Conservation (phyloP, 2,888 invertebrate species). For the Allygus modestus region DNA sequence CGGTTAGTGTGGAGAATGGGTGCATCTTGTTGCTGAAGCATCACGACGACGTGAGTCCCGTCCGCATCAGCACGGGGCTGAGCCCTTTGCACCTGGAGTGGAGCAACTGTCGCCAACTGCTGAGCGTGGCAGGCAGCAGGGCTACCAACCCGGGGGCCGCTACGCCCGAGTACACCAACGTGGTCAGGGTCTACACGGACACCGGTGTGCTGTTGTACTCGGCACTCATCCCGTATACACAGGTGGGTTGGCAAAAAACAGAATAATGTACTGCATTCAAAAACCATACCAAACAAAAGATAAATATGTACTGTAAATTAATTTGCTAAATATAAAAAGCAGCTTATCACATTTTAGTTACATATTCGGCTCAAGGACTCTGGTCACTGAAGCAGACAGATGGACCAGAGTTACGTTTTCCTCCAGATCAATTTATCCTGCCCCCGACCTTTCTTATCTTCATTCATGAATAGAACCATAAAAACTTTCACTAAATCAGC, state of each 20-base stretch:
- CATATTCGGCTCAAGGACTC: no score
- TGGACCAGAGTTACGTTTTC: no score
- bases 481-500: no score
- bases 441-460: no score
- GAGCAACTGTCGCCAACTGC: conserved; percentile 95
- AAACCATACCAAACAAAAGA: no score
- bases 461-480: no score
- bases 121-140: conserved; percentile 90
- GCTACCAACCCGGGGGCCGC: conserved; percentile 73
- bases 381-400: no score
- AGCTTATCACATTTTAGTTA: no score
- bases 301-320: no score
- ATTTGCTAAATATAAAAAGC: no score
- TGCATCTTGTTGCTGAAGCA: conserved; percentile 92
- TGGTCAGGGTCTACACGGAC: conserved; percentile 95
- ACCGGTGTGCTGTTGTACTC: conserved; percentile 89
- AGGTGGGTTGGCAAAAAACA: conserved; percentile 76
- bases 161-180: conserved; percentile 82
- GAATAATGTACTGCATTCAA: no score
- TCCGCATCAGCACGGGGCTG: conserved; percentile 89
- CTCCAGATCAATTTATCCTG: no score
- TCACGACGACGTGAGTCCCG: conserved; percentile 96
- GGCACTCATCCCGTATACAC: conserved; percentile 86
- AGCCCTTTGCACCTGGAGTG: conserved; percentile 94
- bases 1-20: conserved; percentile 94